Base-by-base conservation (phyloP, 1,140 invertebrate species). In the Ruditapes philippinarum region DNA sequence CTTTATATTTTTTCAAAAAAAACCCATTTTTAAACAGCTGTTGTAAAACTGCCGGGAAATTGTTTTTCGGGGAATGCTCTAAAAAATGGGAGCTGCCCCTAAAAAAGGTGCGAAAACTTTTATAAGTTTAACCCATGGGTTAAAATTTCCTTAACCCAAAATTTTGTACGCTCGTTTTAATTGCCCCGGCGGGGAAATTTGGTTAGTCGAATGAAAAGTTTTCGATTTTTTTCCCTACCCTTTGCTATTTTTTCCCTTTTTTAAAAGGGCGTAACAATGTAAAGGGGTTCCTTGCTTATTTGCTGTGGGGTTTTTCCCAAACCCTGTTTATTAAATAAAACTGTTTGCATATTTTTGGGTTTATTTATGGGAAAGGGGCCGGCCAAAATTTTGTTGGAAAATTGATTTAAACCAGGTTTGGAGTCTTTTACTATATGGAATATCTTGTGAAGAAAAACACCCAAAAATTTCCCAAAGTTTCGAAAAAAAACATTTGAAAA, bases 281-380 rank as follows among this genome's bases (percentile, higher is more conserved):
- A 84, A 73, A 54, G 73, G 65, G 82, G n/a, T n/a, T n/a, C 54
- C 82, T 68, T 74, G 82, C 82, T 84, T 84, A 70, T 68, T 68
- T 84, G 82, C 82, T 54, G 82, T 84, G 82, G 73, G 82, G 73
- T 65, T 84, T 33, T n/a, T n/a, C n/a, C n/a, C n/a, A n/a, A n/a
- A n/a, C n/a, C 65, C 82, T 84, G 74, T 84, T 45, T 74, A 42
- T 73, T 84, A 74, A 84, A 68, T 84, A 84, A 74, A 65, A 84
- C 82, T 84, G 82, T 84, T 84, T 84, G 82, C 68, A 74, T 84
- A 84, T 84, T 84, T 68, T 74, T 84, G 68, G 82, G 65, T 84
- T 84, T 73, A 84, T 84, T 84, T 84, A 84, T 84, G n/a, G 74
- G 82, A 73, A 73, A 51, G 45, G 82, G 62, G 65, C 65, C 73